Conservation (phyloP, 2,113 vertebrate species). For the Hippocampus guttulatus region DNA sequence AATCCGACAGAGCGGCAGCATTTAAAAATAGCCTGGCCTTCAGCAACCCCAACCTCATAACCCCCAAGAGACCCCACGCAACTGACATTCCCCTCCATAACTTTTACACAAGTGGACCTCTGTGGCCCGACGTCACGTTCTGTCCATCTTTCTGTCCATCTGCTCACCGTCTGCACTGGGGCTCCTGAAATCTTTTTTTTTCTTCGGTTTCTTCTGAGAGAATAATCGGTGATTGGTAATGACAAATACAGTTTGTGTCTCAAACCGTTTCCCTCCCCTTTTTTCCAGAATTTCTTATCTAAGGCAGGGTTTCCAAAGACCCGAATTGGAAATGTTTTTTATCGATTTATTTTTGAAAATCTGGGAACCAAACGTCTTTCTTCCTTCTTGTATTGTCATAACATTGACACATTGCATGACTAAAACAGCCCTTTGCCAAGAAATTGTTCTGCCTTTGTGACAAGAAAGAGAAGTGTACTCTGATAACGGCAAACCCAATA, state of each 20-base stretch:
- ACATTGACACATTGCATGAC: too few relatives aligned
- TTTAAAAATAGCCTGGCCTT: slow-evolving; percentile 35
- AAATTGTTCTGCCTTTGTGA: too few relatives aligned
- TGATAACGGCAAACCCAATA: too few relatives aligned
- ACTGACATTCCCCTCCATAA: slow-evolving; percentile 31
- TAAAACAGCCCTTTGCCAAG: too few relatives aligned
- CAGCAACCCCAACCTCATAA: slow-evolving; percentile 5
- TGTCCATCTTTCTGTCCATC: slow-evolving; percentile 37
- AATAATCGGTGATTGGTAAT: not conserved
- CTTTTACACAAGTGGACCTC: slow-evolving; percentile 41
- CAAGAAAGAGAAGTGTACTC: too few relatives aligned
- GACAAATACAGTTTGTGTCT: not conserved
- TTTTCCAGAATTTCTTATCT: not conserved
- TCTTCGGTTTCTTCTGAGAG: not conserved
- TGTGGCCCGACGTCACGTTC: slow-evolving; percentile 41
- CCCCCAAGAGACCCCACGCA: slow-evolving; percentile 20
- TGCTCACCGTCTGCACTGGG: slow-evolving; percentile 16
- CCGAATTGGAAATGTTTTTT: too few relatives aligned
- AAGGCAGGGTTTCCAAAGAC: not conserved
- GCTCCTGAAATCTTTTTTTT: slow-evolving; percentile 16
- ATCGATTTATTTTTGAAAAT: too few relatives aligned
- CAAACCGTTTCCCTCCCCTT: not conserved
- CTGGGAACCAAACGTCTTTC: too few relatives aligned
- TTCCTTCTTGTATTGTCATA: too few relatives aligned
- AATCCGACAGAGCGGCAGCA: slow-evolving; percentile 31